Evolutionary conservation across 2,797 vertebrate genomes (phyloP), one percentile per base, ranked within the genome.

Genomic region (Odontamblyopus lacepedii): DNA sequence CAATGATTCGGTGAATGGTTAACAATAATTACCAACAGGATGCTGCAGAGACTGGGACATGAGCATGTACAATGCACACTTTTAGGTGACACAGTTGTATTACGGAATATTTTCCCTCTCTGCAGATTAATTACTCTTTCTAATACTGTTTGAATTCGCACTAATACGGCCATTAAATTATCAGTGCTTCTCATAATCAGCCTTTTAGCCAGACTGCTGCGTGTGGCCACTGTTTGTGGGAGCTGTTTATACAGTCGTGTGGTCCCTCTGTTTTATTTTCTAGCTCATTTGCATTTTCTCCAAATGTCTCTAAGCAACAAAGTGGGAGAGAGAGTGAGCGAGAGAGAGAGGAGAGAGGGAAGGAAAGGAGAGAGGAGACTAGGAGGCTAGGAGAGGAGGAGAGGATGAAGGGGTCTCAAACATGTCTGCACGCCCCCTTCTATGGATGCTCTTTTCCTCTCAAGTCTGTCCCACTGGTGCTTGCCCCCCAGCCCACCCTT

Each of bases 161-260:
- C 90, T 80, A 92, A 91, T 89, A 85, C 85, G 77, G 73, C 84
- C 87, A 88, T 92, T 92, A 90, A 88, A 91, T 88, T 73, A 92
- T 93, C 90, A 83, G 87, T 88, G 88, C 86, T 87, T 87, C 84
- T 92, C 86, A 79, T 88, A 90, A 93, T 92, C 89, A 91, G 78
- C 82, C 84, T 82, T 89, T 93, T 91, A 91, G 89, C 88, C 65
- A 82, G 78, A 73, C 77, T 78, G 70, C 75, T 81, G 80, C 71
- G 73, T 78, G 88, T 84, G 83, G 83, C 77, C 86, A 81, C 18
- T 89, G 83, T 91, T 90, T 89, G 84, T 84, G 71, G 71, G 70
- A 84, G 88, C 85, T 92, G 87, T 90, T 91, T 90, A 85, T 85
- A 87, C 81, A 87, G 84, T 85, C 83, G 87, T 83, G 75, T 71